These are phyloP conservation scores for Halocynthia roretzi DNA, from an alignment of 23 tunicate genomes.

Conservation along the genomic window DNA sequence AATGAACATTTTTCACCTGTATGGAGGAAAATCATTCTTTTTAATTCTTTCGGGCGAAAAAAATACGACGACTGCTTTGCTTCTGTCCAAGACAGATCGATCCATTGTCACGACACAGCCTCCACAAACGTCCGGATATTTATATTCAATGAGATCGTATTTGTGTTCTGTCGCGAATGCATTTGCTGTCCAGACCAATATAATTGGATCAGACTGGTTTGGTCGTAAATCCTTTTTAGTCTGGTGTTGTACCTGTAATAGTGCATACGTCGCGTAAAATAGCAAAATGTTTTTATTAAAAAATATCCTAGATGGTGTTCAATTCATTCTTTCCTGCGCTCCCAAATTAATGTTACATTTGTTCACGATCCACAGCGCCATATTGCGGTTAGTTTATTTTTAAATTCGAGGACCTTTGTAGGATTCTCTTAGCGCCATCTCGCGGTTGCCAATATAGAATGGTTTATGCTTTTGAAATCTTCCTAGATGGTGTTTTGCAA, in stretches of 20 bases:
- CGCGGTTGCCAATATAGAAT: conserved; percentile 39
- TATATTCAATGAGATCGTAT: conserved; percentile 38
- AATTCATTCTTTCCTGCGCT: conserved; percentile 21
- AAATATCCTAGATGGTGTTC: neutral
- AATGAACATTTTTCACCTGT: conserved; percentile 11
- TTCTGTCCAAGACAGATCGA: conserved; percentile 19
- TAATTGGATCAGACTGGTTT: conserved; percentile 14
- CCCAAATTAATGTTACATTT: conserved; percentile 1
- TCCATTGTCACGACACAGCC: conserved; percentile 58
- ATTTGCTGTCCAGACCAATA: conserved; percentile 70
- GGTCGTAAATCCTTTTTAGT: too few species aligned
- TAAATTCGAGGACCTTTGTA: neutral
- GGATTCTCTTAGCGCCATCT: conserved; percentile 1
- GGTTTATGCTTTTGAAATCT: too few species aligned
- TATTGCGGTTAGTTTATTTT: neutral
- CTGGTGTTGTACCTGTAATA: too few species aligned
- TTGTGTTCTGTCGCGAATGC: conserved; percentile 25
- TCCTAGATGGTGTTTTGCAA: too few species aligned
- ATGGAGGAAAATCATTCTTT: conserved; percentile 40
- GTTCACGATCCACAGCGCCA: conserved; percentile 5
- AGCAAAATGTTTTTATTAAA: neutral
- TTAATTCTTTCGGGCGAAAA: conserved; percentile 38
- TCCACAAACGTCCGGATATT: conserved; percentile 57
- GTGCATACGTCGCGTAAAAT: too few species aligned
- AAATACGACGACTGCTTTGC: conserved; percentile 43